Evolutionary conservation across 1,140 invertebrate species (phyloP), one percentile per base, ranked within the genome.

Genomic region (Diorhabda elongata): DNA sequence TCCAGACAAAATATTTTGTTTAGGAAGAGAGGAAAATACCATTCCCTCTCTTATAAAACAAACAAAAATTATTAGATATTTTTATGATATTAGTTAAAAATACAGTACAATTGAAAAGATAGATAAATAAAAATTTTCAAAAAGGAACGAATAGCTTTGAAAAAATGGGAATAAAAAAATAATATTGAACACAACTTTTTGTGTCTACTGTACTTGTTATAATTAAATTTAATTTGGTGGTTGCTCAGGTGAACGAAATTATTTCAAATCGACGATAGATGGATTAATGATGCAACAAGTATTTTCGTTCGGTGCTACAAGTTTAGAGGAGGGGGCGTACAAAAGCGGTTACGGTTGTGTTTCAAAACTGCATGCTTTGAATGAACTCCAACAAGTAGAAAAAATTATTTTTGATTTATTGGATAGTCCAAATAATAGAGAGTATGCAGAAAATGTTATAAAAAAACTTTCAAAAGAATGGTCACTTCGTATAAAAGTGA

Each of bases 291-390:
- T 81, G 9, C 79, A 85, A 52, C 81, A 92, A 72, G 84, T 93
- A 43, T 85, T 89, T 41, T 85, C 88, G 68, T 81, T 95, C 43
- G 88, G 88, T 76, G 78, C 79, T 72, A 72, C 81, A 11, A 69
- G 82, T 77, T 58, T 86, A 74, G 82, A 86, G 77, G 76, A 85
- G 44, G 90, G 91, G n/a, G 89, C 89, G 42, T 97, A 96, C 78
- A 87, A 91, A 66, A 87, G 92, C 77, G 91, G 90, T 63, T 97
- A 97, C 79, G 87, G 89, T 60, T 86, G 91, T 73, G 88, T 98
- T 67, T 84, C 94, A 41, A 91, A 92, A 80, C 86, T 89, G 7
- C 88, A 90, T 77, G 83, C 88, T 41, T 73, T 89, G 1, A 84
- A 84, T 42, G 88, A 90, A 73, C 81, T 89, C 4, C 82, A 87